Evolutionary conservation across 2,797 vertebrate species (phyloP).

Genomic region (Hyperoplus immaculatus): DNA sequence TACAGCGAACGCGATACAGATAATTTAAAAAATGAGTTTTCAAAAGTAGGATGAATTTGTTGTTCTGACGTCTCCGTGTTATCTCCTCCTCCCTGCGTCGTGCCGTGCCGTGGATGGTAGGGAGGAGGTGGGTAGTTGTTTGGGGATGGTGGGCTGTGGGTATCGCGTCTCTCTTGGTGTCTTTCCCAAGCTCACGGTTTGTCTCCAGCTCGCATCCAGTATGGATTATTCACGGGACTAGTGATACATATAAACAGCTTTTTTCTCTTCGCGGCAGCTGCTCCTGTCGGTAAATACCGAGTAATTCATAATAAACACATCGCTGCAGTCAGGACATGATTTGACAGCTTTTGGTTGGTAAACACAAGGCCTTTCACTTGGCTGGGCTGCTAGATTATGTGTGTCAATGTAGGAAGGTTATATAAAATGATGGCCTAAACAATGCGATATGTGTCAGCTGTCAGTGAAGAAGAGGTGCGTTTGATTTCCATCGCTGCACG

Average conservation of each 20-base stretch:
- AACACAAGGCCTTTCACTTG: slow-evolving; percentile 69
- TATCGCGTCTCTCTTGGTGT: slow-evolving; percentile 38
- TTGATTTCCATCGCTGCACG: background rate
- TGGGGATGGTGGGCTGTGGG: slow-evolving; percentile 52
- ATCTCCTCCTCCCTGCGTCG: slow-evolving; percentile 41
- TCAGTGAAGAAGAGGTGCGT: background rate
- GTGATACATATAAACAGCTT: slow-evolving; percentile 23
- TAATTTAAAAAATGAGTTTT: background rate
- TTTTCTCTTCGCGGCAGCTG: background rate
- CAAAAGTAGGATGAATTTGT: background rate
- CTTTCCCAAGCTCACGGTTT: slow-evolving; percentile 21
- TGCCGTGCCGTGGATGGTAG: slow-evolving; percentile 31
- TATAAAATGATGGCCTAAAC: background rate
- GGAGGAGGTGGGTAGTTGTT: slow-evolving; percentile 48
- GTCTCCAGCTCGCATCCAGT: slow-evolving; percentile 13
- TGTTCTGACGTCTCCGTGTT: slow-evolving; percentile 17
- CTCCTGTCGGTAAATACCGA: slow-evolving; percentile 51
- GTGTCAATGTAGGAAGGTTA: background rate
- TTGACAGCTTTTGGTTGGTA: slow-evolving; percentile 39
- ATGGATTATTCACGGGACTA: slow-evolving; percentile 1
- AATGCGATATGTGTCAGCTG: background rate
- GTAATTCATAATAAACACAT: slow-evolving; percentile 17
- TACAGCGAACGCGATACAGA: background rate
- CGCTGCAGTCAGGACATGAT: slow-evolving; percentile 30
- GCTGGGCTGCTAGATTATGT: slow-evolving; percentile 46